These are phyloP conservation scores for Hypomecis punctinalis DNA, from an alignment of 2,888 invertebrate species.

Conservation along the genomic window DNA sequence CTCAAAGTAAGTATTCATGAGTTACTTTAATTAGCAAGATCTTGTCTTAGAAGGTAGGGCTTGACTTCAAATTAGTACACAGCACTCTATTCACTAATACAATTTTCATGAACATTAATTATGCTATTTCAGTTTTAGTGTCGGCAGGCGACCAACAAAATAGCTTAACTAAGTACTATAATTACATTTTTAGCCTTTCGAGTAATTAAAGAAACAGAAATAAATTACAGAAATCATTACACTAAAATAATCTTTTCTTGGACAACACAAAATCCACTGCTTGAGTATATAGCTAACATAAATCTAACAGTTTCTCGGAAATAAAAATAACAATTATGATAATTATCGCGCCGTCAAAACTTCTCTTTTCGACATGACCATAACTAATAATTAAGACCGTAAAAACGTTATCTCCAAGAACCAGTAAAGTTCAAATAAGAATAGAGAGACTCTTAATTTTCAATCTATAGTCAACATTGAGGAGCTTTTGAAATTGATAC, in stretches of 20 bases:
- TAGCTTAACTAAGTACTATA: slow-evolving; percentile 47
- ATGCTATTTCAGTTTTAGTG: slow-evolving; percentile 48
- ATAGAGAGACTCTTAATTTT: slow-evolving; percentile 72
- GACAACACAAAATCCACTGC: slow-evolving; percentile 36
- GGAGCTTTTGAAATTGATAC: slow-evolving; percentile 9
- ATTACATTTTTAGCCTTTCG: slow-evolving; percentile 44
- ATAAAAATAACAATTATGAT: slow-evolving; percentile 73
- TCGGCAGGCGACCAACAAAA: slow-evolving; percentile 46
- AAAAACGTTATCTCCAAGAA: slow-evolving; percentile 74
- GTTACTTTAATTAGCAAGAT: too few relatives aligned
- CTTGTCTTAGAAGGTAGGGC: too few relatives aligned
- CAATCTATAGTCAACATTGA: slow-evolving; percentile 49
- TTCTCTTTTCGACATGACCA: slow-evolving; percentile 63
- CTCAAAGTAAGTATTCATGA: slow-evolving; percentile 21
- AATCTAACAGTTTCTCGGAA: slow-evolving; percentile 61
- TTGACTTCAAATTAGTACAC: too few relatives aligned
- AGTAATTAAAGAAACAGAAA: slow-evolving; percentile 43
- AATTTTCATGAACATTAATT: slow-evolving; percentile 51
- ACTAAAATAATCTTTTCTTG: slow-evolving; percentile 27
- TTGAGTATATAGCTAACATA: slow-evolving; percentile 43
- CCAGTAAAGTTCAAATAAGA: slow-evolving; percentile 79
- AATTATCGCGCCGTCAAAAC: slow-evolving; percentile 73
- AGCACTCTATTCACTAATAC: slow-evolving; percentile 30
- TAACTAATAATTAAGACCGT: slow-evolving; percentile 78
- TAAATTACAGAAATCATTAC: slow-evolving; percentile 16